Conservation (phyloP, 2,113 vertebrate genomes). For the Lamprotornis superbus region DNA sequence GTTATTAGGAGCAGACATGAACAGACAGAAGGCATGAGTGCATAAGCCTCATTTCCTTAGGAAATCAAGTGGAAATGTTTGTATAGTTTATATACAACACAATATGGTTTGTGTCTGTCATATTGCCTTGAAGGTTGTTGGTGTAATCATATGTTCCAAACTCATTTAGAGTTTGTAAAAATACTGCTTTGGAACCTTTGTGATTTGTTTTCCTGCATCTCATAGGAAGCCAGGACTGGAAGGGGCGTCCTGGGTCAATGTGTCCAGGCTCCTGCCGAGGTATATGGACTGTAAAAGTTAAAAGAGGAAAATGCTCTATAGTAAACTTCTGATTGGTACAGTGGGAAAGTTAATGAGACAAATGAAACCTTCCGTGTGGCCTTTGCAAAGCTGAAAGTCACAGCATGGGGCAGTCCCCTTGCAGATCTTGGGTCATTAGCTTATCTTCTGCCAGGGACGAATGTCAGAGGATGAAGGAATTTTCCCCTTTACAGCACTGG, state of each 20-base stretch:
- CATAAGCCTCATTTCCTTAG: conserved; percentile 35
- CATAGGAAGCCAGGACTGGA: background rate
- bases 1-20: background rate
- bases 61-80: conserved; percentile 55
- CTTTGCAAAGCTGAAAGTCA: conserved; percentile 6
- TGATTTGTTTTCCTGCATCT: conserved; percentile 48
- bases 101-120: background rate
- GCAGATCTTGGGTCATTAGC: conserved; percentile 62
- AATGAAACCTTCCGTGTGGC: conserved; percentile 64
- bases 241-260: conserved; percentile 18
- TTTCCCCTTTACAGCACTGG: background rate
- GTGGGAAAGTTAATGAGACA: conserved; percentile 56
- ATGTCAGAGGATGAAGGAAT: conserved; percentile 40
- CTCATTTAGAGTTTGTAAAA: conserved; percentile 48
- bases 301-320: conserved; percentile 53
- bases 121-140: background rate
- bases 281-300: conserved; percentile 65
- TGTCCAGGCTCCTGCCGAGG: conserved; percentile 36
- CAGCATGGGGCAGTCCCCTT: conserved; percentile 40
- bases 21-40: background rate
- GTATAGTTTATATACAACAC: background rate
- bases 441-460: conserved; percentile 64
- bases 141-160: background rate
- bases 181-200: conserved; percentile 50
- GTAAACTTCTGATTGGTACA: conserved; percentile 54